Evolutionary conservation across 2,113 vertebrate genomes (phyloP).

Genomic region (Melanostigma gelatinosum): DNA sequence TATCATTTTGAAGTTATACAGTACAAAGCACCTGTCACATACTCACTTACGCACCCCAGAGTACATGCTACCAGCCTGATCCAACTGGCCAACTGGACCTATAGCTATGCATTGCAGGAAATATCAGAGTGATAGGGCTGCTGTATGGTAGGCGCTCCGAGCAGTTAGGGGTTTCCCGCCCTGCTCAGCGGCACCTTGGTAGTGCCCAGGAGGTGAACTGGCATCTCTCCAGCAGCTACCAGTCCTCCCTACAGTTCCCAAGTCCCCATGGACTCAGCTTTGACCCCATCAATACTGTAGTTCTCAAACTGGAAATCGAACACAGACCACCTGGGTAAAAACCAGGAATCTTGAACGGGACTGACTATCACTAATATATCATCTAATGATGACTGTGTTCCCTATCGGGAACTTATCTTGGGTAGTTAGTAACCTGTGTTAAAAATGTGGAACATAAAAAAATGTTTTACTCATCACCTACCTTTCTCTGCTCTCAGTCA

Average conservation of each 20-base stretch:
- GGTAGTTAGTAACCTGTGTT: too few species aligned
- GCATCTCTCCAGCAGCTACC: background rate
- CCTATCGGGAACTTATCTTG: background rate
- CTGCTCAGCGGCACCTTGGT: background rate
- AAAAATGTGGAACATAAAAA: too few species aligned
- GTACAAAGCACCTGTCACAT: background rate
- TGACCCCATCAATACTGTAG: background rate
- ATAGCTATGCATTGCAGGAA: background rate
- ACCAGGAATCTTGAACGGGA: background rate
- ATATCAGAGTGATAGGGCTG: background rate
- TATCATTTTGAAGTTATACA: background rate
- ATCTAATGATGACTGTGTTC: background rate
- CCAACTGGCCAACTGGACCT: background rate
- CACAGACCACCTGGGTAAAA: background rate
- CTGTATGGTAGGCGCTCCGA: background rate
- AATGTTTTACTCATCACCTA: constrained; percentile 29
- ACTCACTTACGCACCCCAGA: background rate
- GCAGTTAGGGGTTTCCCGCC: background rate
- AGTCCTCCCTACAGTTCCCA: background rate
- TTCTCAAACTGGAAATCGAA: background rate
- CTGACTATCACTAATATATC: background rate
- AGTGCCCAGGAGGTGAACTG: background rate
- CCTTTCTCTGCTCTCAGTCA: constrained; percentile 50
- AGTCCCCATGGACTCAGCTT: background rate
- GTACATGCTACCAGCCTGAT: background rate